A percentile compares a stretch with the other conserved stretches of the same genome.
Evolutionary conservation across 2,797 vertebrate species (phyloP).

Genomic region (Peromyscus melanophrys): DNA sequence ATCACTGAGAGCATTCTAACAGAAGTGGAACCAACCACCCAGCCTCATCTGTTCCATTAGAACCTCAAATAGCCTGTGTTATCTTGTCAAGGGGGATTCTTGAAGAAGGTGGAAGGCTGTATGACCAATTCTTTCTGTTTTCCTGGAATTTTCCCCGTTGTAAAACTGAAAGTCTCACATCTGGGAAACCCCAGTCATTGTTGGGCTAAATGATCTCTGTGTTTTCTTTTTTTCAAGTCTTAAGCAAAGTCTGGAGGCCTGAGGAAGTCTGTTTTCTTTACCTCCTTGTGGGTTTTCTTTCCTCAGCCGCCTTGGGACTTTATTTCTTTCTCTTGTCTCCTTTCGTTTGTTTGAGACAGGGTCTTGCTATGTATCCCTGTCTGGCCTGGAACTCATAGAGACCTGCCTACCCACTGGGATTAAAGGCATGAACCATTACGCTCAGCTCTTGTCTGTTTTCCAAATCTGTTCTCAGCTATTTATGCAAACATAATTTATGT

Average conservation of each 20-base stretch:
- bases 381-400: neutral
- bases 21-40: neutral
- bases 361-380: neutral
- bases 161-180: constrained; percentile 26
- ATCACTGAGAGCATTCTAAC: neutral
- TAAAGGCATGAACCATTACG: neutral
- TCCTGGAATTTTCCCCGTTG: constrained; percentile 20
- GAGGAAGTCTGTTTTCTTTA: neutral
- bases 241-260: constrained; percentile 1
- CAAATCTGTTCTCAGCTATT: constrained; percentile 58
- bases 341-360: constrained; percentile 8
- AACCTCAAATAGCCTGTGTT: neutral
- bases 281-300: neutral
- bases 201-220: neutral
- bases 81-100: neutral
- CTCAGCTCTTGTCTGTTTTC: neutral
- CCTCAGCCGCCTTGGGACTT: neutral
- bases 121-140: neutral
- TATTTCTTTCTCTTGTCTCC: neutral
- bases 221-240: constrained; percentile 50
- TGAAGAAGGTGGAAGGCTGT: neutral
- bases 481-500: constrained; percentile 55
- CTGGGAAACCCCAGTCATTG: neutral
- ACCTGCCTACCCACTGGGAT: neutral
- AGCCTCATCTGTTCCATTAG: neutral